Evolutionary conservation across 2,888 invertebrate species (phyloP).

Genomic region (Eupithecia subfuscata): DNA sequence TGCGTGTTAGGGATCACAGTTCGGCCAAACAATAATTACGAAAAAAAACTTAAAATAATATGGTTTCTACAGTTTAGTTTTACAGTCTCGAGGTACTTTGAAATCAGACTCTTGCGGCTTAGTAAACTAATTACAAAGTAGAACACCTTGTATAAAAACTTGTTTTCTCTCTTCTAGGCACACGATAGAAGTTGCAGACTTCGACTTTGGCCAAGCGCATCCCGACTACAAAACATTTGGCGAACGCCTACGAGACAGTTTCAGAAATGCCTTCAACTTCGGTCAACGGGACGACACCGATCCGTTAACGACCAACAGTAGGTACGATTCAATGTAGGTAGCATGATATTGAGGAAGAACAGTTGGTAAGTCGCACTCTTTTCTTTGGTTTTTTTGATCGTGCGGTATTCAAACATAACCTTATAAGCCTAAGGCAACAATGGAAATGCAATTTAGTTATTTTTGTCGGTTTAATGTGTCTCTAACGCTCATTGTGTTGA

Average conservation of each 20-base stretch:
- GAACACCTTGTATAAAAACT: neutral
- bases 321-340: slow-evolving; percentile 84
- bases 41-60: too few relatives aligned
- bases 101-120: neutral
- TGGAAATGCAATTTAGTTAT: neutral
- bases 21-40: too few relatives aligned
- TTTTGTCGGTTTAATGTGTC: neutral
- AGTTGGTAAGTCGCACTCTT: slow-evolving; percentile 1
- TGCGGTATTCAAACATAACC: neutral
- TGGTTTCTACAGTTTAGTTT: too few relatives aligned
- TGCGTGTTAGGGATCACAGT: too few relatives aligned
- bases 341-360: neutral
- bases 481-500: neutral
- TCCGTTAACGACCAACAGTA: slow-evolving; percentile 71
- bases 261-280: slow-evolving; percentile 78
- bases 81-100: neutral
- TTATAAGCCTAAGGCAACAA: neutral
- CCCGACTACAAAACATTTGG: slow-evolving; percentile 94
- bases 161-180: slow-evolving; percentile 79
- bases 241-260: slow-evolving; percentile 91
- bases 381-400: neutral
- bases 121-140: neutral
- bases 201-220: slow-evolving; percentile 93
- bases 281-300: slow-evolving; percentile 70
- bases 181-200: slow-evolving; percentile 94